phyloP scores from a whole-genome alignment of 2,113 vertebrate species.

The Plecturocebus donacophilus region DNA sequence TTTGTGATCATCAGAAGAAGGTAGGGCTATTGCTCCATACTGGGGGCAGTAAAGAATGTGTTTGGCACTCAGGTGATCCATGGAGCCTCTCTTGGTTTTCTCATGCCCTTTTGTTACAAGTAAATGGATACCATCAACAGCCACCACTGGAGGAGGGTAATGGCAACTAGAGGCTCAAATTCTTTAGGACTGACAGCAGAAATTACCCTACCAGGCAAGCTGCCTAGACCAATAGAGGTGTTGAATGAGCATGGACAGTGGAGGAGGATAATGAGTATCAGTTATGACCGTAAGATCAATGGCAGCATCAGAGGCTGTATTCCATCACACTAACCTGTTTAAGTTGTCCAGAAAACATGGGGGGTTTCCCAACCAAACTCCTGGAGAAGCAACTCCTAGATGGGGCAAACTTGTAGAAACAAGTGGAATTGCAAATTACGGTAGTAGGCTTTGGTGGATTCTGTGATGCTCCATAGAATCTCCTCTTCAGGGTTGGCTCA shows the following conservation, averaged over 20 bases:
- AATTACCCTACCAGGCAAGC: neutral
- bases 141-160: neutral
- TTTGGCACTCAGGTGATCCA: neutral
- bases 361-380: neutral
- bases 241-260: neutral
- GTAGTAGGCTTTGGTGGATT: neutral
- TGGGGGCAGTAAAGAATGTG: neutral
- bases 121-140: neutral
- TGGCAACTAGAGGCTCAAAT: neutral
- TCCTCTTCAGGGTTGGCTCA: neutral
- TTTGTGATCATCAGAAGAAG: neutral
- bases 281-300: neutral
- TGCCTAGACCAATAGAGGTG: neutral
- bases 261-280: neutral
- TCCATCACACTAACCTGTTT: neutral
- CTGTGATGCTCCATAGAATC: neutral
- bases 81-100: neutral
- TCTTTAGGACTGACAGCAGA: neutral
- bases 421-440: neutral
- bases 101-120: neutral
- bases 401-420: neutral
- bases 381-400: neutral
- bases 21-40: neutral
- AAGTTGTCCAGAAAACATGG: neutral
- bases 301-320: neutral